Base-by-base conservation (phyloP, 2,113 vertebrate species). In the Alectura lathami region DNA sequence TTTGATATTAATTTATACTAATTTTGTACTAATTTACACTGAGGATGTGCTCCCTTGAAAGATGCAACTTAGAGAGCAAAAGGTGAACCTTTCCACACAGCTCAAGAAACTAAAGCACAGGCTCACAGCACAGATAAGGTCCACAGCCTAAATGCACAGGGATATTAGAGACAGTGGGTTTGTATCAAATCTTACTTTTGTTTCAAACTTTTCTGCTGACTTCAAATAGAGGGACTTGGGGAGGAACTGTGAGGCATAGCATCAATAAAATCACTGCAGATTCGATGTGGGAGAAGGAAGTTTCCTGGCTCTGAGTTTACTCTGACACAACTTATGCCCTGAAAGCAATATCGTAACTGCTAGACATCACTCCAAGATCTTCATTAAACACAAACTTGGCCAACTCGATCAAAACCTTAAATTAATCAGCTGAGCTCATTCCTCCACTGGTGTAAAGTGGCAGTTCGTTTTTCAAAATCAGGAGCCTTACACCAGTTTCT, bases 1-100 rank as follows among this genome's bases (percentile, higher is more conserved):
- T 73, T 85, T 91, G 20, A 38, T 92, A 88, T 57, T 83, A 66
- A 96, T 83, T 86, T 91, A 80, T 91, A 69, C 7, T 84, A 81
- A 72, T 84, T 70, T 82, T 15, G 59, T 89, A 89, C 82, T 88
- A 59, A 93, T 83, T 86, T 88, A 57, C 34, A 74, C 34, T 30
- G 38, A 85, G 21, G 63, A 45, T 59, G 45, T 32, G 53, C 8
- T 88, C 69, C 68, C 75, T 59, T 74, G 82, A 63, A 86, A 91
- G 68, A 77, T 64, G 63, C 34, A 93, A 67, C 54, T 80, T 20
- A 50, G 67, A 80, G 36, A 89, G 26, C 51, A 84, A 82, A 93
- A 89, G 62, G 22, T 75, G 78, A 83, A 62, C 6, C 6, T 34
- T 0, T 0, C 18, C 57, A 40, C 13, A 56, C 22, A 54, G 38